phyloP scores from a whole-genome alignment of 2,888 invertebrate genomes.

The Tortrix viridana region DNA sequence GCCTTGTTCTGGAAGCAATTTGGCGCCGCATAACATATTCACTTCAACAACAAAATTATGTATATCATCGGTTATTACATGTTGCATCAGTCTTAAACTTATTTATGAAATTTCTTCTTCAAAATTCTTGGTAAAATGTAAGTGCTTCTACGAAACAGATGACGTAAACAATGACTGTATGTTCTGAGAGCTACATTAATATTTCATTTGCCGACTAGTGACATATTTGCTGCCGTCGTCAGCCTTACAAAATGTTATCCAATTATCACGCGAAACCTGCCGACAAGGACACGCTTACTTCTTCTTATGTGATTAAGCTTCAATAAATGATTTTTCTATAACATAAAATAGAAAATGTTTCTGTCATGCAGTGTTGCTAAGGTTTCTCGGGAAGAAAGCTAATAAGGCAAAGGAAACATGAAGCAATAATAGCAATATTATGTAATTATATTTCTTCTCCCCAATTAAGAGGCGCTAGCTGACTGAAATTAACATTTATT shows the following conservation, averaged over 20 bases:
- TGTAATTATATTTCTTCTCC: no score
- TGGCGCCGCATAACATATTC: not conserved
- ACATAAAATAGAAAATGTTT: constrained; percentile 10
- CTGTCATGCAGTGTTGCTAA: constrained; percentile 6
- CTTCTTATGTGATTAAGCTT: constrained; percentile 1
- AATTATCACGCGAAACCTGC: constrained; percentile 22
- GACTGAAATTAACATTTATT: no score
- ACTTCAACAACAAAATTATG: no score
- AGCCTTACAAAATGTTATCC: constrained; percentile 18
- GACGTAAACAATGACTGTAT: constrained; percentile 23
- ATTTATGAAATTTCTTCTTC: not conserved
- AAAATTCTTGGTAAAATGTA: not conserved
- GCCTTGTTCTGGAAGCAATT: not conserved
- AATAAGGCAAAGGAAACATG: not conserved
- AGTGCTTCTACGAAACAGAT: constrained; percentile 3
- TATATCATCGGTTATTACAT: no score
- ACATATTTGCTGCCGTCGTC: constrained; percentile 17
- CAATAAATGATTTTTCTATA: constrained; percentile 2
- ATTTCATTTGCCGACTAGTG: constrained; percentile 28
- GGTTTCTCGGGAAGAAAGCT: constrained; percentile 1
- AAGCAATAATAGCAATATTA: not conserved
- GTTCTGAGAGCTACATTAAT: constrained; percentile 22
- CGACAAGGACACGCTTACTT: not conserved
- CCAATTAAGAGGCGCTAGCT: no score
- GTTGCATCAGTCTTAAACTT: no score